A percentile compares a stretch with the other conserved stretches of the same genome.
Conservation (phyloP, 2,888 invertebrate species). For the Parnassius mnemosyne region DNA sequence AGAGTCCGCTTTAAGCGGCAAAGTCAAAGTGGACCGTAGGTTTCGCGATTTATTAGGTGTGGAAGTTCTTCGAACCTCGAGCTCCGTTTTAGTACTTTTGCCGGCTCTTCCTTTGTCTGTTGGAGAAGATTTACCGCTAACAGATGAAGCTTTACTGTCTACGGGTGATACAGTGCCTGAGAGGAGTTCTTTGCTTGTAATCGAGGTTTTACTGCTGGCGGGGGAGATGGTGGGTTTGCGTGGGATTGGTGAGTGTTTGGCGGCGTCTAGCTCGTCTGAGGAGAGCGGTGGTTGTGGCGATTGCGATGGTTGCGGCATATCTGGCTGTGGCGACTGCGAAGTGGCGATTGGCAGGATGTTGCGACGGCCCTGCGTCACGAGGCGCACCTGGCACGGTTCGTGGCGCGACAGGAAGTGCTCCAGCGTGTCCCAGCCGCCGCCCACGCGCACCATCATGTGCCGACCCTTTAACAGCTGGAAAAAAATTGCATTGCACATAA, state of each 20-base stretch:
- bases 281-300: conserved; percentile 20
- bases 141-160: conserved; percentile 56
- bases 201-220: conserved; percentile 46
- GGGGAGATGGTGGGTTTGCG: conserved; percentile 38
- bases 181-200: conserved; percentile 43
- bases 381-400: conserved; percentile 90
- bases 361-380: conserved; percentile 56
- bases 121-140: conserved; percentile 54
- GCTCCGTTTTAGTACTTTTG: conserved; percentile 32
- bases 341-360: conserved; percentile 24
- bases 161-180: conserved; percentile 51
- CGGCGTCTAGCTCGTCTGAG: conserved; percentile 15
- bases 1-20: conserved; percentile 47
- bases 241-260: conserved; percentile 22
- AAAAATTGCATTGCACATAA: conserved; percentile 29
- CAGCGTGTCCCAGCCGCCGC: conserved; percentile 96
- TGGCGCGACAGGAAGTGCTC: conserved; percentile 94
- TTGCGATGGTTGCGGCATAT: conserved; percentile 22
- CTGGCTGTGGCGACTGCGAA: conserved; percentile 27
- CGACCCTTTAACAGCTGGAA: conserved; percentile 91
- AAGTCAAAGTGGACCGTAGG: conserved; percentile 49
- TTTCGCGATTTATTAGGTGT: conserved; percentile 46
- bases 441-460: conserved; percentile 98
- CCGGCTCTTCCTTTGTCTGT: conserved; percentile 29
- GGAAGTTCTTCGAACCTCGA: conserved; percentile 47